Percentiles rank a stretch among this genome's conserved stretches.
phyloP scores from a whole-genome alignment of 2,888 invertebrate species.

The Drosophila atripex region DNA sequence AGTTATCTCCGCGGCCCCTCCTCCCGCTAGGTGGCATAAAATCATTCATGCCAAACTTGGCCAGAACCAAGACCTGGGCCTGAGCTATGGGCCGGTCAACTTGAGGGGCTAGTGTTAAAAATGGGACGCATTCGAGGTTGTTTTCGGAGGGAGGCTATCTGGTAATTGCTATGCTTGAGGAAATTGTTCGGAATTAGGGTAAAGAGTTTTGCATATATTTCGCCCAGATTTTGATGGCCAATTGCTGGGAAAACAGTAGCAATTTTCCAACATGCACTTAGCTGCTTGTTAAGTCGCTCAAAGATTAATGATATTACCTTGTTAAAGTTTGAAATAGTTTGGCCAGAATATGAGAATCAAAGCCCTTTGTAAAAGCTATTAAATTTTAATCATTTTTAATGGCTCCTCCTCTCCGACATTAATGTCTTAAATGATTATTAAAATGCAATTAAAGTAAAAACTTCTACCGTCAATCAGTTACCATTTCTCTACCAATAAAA shows the following conservation, averaged over 20 bases:
- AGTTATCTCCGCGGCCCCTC: conserved; percentile 8
- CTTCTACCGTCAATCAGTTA: background rate
- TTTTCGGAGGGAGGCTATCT: background rate
- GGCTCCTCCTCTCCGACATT: background rate
- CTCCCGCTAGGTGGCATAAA: conserved; percentile 30
- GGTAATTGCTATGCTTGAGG: conserved; percentile 45
- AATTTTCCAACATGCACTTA: conserved; percentile 38
- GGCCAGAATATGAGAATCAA: background rate
- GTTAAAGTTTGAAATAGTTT: conserved; percentile 10
- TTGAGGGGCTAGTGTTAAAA: conserved; percentile 36
- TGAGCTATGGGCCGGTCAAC: conserved; percentile 52
- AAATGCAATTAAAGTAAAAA: background rate
- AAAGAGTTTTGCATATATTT: conserved; percentile 59
- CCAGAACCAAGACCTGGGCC: conserved; percentile 38
- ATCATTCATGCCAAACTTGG: conserved; percentile 59
- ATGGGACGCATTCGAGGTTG: conserved; percentile 15
- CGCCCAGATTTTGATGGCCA: conserved; percentile 56
- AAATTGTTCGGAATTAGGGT: conserved; percentile 35
- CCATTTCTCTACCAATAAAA: conserved; percentile 25
- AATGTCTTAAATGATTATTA: background rate
- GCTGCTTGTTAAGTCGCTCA: conserved; percentile 24
- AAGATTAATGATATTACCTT: conserved; percentile 27
- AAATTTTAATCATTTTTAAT: no score
- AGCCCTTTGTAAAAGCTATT: no score
- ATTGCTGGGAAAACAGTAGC: conserved; percentile 56